Base-by-base conservation (phyloP, 2,888 invertebrate genomes). In the Eupithecia inturbata region DNA sequence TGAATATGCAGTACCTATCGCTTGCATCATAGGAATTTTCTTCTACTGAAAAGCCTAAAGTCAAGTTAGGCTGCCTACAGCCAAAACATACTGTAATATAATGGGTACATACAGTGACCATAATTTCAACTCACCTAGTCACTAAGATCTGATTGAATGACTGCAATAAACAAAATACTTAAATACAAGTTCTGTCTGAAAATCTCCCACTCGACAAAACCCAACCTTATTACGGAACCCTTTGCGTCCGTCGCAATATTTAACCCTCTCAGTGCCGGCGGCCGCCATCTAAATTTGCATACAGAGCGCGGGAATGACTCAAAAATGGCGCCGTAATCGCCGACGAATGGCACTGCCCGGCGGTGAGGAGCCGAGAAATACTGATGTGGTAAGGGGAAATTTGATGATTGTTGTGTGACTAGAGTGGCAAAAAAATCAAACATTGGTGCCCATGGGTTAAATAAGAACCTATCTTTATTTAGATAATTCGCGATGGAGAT, bases 271-370 rank as follows among this genome's bases (percentile, higher is more conserved):
- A 70, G 73, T 75, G 72, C 67, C 67, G 68, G 68, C 71, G 67
- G 76, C 72, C 75, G 76, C 85, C 84, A 82, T 83, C 84, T 82
- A 81, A 84, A 89, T 89, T 89, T 88, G 85, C 88, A 89, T 89
- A 87, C 87, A 87, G 84, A 86, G 84, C 84, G 86, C 81, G 81
- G 80, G 83, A 85, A 88, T 85, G 85, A 85, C 85, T 85, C 84
- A 86, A 88, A 88, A 88, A 88, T 88, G 86, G 87, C 80, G 82
- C 82, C 77, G 85, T 87, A 86, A 88, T 88, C 82, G 86, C 57
- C 82, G 82, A 80, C 82, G 80, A 82, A 79, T 74, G 82, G 81
- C 79, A 75, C 77, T 74, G 67, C 69, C 74, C 60, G 22, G 63
- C 31, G 26, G 22, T 62, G 28, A 26, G 67, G 19, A 36, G 4